These are phyloP conservation scores for Sebastes taczanowskii DNA, from an alignment of 2,797 vertebrate genomes.

Conservation along the genomic window DNA sequence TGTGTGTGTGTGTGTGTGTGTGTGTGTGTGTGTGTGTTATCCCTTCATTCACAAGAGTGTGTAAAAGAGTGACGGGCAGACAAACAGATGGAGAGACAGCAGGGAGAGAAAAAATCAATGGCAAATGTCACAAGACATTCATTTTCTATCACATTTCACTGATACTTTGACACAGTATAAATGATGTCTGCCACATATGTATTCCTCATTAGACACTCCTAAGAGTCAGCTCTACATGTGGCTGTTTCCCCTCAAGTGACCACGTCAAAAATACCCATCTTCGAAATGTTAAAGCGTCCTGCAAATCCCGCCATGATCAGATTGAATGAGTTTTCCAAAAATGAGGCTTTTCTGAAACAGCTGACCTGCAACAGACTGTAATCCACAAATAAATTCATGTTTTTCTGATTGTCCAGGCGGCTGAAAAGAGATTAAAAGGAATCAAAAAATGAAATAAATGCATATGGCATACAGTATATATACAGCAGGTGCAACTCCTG, in stretches of 20 bases:
- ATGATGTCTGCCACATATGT: neutral
- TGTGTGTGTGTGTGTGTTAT: slow-evolving; percentile 9
- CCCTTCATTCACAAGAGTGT: slow-evolving; percentile 50
- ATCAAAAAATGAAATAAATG: neutral
- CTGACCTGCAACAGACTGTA: slow-evolving; percentile 22
- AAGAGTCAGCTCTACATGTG: neutral
- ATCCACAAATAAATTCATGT: slow-evolving; percentile 24
- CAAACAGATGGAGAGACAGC: slow-evolving; percentile 41
- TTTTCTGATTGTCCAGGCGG: neutral
- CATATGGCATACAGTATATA: neutral
- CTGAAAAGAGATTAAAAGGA: slow-evolving; percentile 14
- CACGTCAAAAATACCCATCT: neutral
- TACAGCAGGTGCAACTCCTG: neutral
- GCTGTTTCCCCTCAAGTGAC: neutral
- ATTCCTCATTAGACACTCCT: neutral
- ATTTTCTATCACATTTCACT: neutral
- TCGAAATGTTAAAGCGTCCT: neutral
- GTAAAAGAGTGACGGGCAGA: slow-evolving; percentile 36
- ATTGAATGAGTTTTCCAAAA: slow-evolving; percentile 32
- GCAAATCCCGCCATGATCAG: slow-evolving; percentile 35
- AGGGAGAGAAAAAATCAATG: slow-evolving; percentile 26
- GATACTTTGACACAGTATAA: neutral
- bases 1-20: neutral
- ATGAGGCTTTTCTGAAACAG: slow-evolving; percentile 36
- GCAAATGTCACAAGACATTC: slow-evolving; percentile 36